These are phyloP conservation scores for Doris montereyensis DNA, from an alignment of 2,888 invertebrate species.

Conservation along the genomic window DNA sequence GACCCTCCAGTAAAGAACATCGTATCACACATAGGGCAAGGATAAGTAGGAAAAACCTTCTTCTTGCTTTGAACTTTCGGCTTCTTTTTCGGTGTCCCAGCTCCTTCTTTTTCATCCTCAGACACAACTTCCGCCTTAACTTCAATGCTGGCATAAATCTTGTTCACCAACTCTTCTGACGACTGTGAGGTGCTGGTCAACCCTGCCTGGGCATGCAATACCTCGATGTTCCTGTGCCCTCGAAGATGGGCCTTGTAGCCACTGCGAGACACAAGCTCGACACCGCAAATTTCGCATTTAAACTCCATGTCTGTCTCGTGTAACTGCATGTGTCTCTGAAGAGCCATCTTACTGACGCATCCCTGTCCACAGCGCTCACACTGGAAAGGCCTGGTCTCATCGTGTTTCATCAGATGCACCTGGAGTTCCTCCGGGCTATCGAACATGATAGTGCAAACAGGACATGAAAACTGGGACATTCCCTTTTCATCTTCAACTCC, in stretches of 20 bases:
- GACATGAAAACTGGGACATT: constrained; percentile 37
- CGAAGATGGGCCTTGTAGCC: constrained; percentile 45
- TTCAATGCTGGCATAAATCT: neutral
- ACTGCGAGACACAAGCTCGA: constrained; percentile 43
- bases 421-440: constrained; percentile 42
- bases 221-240: constrained; percentile 43
- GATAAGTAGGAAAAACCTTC: neutral
- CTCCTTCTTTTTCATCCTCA: neutral
- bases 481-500: constrained; percentile 34
- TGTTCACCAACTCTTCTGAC: constrained; percentile 3
- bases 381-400: constrained; percentile 39
- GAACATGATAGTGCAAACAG: constrained; percentile 42
- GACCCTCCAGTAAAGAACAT: constrained; percentile 36
- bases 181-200: neutral
- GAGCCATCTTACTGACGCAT: constrained; percentile 32
- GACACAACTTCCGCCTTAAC: neutral
- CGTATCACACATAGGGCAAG: constrained; percentile 42
- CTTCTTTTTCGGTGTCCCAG: neutral
- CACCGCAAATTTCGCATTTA: constrained; percentile 45
- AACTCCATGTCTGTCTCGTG: constrained; percentile 38
- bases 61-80: neutral
- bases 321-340: constrained; percentile 34
- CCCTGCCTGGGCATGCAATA: constrained; percentile 24
- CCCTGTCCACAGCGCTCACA: constrained; percentile 42
- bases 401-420: constrained; percentile 41